These are phyloP conservation scores for Liodrosophila aerea DNA, from an alignment of 2,888 invertebrate species.

Conservation along the genomic window DNA sequence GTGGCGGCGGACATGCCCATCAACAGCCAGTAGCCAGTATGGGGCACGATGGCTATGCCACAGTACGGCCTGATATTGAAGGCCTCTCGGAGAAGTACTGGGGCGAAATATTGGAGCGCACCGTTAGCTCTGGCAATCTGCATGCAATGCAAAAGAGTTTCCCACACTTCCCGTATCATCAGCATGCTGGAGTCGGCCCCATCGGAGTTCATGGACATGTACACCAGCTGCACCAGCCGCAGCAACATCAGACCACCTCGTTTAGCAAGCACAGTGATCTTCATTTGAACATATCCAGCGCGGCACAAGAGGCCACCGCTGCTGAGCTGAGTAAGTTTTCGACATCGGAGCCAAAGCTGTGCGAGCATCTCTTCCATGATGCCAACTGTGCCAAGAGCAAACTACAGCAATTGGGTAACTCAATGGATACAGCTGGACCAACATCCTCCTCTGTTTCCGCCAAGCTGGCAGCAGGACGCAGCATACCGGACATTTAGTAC, in stretches of 20 bases:
- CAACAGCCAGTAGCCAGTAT: slow-evolving; percentile 27
- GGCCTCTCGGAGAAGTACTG: slow-evolving; percentile 88
- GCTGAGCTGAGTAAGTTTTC: slow-evolving; percentile 80
- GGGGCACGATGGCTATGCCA: slow-evolving; percentile 54
- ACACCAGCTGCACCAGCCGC: slow-evolving; percentile 52
- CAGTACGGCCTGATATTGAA: slow-evolving; percentile 85
- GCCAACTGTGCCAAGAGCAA: slow-evolving; percentile 82
- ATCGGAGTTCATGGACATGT: slow-evolving; percentile 31
- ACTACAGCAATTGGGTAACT: slow-evolving; percentile 7
- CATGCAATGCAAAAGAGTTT: slow-evolving; percentile 86
- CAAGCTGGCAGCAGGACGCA: slow-evolving; percentile 63
- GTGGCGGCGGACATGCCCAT: slow-evolving; percentile 52
- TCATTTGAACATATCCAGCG: slow-evolving; percentile 66
- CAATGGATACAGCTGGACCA: slow-evolving; percentile 9
- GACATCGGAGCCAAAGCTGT: slow-evolving; percentile 81
- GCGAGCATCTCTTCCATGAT: slow-evolving; percentile 82
- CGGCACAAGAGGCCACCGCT: slow-evolving; percentile 50
- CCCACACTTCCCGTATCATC: slow-evolving; percentile 71
- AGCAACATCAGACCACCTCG: slow-evolving; percentile 78
- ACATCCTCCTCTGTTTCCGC: slow-evolving; percentile 31
- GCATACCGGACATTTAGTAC: slow-evolving; percentile 82
- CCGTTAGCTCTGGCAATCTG: slow-evolving; percentile 89
- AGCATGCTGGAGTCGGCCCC: slow-evolving; percentile 48
- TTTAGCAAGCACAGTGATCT: slow-evolving; percentile 82
- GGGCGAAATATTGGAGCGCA: slow-evolving; percentile 90